A percentile compares a stretch with the other conserved stretches of the same genome.
phyloP scores from a whole-genome alignment of 2,888 invertebrate genomes.

The Noctua janthe region DNA sequence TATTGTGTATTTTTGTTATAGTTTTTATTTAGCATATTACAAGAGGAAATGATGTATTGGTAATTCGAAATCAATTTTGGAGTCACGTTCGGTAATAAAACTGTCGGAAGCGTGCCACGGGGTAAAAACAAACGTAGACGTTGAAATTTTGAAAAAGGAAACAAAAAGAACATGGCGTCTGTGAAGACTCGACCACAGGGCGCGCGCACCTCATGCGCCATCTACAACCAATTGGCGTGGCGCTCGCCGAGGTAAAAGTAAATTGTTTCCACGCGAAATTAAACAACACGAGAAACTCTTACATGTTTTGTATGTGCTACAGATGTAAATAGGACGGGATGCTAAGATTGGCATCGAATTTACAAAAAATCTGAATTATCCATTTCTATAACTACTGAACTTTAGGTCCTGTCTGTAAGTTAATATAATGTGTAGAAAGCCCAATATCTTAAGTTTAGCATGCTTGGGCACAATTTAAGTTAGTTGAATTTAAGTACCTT shows the following conservation, averaged over 20 bases:
- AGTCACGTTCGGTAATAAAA: slow-evolving; percentile 65
- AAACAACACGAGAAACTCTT: slow-evolving; percentile 68
- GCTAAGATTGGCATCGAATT: slow-evolving; percentile 41
- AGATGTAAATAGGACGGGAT: slow-evolving; percentile 61
- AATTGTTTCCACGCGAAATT: slow-evolving; percentile 79
- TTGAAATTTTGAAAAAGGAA: slow-evolving; percentile 79
- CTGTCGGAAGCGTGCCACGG: slow-evolving; percentile 69
- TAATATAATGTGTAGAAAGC: background rate
- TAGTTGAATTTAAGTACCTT: slow-evolving; percentile 45
- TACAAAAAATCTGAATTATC: background rate
- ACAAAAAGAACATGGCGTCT: slow-evolving; percentile 73
- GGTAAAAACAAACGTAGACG: slow-evolving; percentile 66
- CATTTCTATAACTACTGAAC: background rate
- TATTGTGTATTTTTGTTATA: slow-evolving; percentile 53
- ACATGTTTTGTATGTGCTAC: slow-evolving; percentile 62
- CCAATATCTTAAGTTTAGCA: slow-evolving; percentile 6
- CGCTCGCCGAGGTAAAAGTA: slow-evolving; percentile 79
- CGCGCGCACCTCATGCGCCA: slow-evolving; percentile 84
- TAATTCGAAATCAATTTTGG: slow-evolving; percentile 60
- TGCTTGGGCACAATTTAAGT: slow-evolving; percentile 13
- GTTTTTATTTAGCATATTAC: slow-evolving; percentile 60
- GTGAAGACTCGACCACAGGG: slow-evolving; percentile 87
- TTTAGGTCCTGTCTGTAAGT: background rate
- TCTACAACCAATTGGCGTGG: slow-evolving; percentile 88
- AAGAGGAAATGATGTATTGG: slow-evolving; percentile 53